phyloP scores from a whole-genome alignment of 1,140 invertebrate genomes.

The Choristoneura fumiferana region DNA sequence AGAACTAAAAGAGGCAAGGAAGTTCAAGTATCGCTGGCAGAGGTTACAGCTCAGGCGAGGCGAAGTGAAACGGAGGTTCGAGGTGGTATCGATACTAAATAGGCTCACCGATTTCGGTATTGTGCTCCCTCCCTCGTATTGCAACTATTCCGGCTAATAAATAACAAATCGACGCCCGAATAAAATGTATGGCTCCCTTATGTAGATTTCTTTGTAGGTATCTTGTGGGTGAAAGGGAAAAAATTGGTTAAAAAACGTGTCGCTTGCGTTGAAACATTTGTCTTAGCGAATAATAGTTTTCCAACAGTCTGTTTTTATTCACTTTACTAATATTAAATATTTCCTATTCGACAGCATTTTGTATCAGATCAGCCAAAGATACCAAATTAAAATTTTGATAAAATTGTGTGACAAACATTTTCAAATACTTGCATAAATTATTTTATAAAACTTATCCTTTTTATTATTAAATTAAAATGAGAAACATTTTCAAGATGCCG shows the following conservation, averaged over 20 bases:
- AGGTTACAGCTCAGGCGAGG: slow-evolving; percentile 38
- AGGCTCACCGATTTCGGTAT: slow-evolving; percentile 65
- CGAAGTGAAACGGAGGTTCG: slow-evolving; percentile 52
- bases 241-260: slow-evolving; percentile 41
- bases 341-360: no score
- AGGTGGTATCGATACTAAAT: slow-evolving; percentile 63
- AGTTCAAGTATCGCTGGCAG: slow-evolving; percentile 41
- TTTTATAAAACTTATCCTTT: no score
- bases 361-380: no score
- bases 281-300: not conserved
- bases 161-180: slow-evolving; percentile 74
- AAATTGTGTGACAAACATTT: no score
- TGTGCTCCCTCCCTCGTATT: slow-evolving; percentile 63
- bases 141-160: slow-evolving; percentile 74
- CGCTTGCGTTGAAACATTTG: slow-evolving; percentile 12
- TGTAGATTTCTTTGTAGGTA: slow-evolving; percentile 46
- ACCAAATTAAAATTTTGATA: no score
- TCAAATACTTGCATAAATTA: no score
- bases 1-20: slow-evolving; percentile 33
- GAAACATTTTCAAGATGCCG: no score
- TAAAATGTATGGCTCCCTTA: slow-evolving; percentile 71
- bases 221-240: slow-evolving; percentile 40
- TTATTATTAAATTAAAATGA: no score
- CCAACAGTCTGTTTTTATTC: no score
- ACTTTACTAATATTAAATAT: no score